phyloP scores from a whole-genome alignment of 2,888 invertebrate genomes.

The Parascotia fuliginaria region DNA sequence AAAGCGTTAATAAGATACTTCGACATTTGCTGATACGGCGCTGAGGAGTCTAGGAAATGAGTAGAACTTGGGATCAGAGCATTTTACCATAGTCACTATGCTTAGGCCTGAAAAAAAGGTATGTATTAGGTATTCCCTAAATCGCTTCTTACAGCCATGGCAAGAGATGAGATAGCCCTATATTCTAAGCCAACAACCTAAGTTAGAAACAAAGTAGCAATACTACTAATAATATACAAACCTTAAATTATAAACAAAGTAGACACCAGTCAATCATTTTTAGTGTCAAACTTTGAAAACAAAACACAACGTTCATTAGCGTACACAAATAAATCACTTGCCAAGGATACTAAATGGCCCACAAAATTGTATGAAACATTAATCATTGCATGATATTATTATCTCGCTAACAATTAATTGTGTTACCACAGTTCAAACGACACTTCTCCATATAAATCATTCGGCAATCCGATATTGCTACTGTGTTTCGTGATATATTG shows the following conservation, averaged over 20 bases:
- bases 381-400: conserved; percentile 59
- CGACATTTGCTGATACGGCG: too few relatives aligned
- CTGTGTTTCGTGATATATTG: conserved; percentile 46
- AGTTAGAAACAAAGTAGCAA: too few relatives aligned
- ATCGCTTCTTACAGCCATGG: too few relatives aligned
- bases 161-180: too few relatives aligned
- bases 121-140: too few relatives aligned
- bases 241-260: not conserved
- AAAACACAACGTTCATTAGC: conserved; percentile 7
- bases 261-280: not conserved
- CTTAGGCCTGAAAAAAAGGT: too few relatives aligned
- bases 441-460: conserved; percentile 68
- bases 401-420: conserved; percentile 66
- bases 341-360: conserved; percentile 21
- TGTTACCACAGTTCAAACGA: conserved; percentile 48
- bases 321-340: conserved; percentile 25
- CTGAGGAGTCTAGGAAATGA: too few relatives aligned
- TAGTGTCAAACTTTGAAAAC: not conserved
- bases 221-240: too few relatives aligned
- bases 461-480: conserved; percentile 62
- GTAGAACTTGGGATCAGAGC: too few relatives aligned
- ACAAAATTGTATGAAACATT: conserved; percentile 51
- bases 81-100: too few relatives aligned
- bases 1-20: too few relatives aligned
- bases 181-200: too few relatives aligned